phyloP scores from a whole-genome alignment of 92 coral and sea anemone genomes.

The Epizoanthus scotinus region DNA sequence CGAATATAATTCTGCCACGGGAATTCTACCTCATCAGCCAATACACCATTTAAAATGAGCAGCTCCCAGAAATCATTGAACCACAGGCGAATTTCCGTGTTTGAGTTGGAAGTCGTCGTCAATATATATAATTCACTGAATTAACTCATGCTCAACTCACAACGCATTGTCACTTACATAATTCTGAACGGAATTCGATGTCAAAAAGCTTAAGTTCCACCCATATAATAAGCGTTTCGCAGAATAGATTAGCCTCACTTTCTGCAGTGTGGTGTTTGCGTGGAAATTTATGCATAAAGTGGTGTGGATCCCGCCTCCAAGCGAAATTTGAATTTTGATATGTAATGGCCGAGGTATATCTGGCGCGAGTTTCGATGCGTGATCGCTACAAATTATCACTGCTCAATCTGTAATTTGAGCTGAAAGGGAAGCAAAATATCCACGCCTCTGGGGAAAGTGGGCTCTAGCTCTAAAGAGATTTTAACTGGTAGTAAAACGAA shows the following conservation, averaged over 20 bases:
- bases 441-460: background rate
- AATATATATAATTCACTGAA: background rate
- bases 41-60: slow-evolving; percentile 35
- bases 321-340: slow-evolving; percentile 48
- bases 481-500: background rate
- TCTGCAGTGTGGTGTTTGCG: slow-evolving; percentile 3
- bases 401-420: slow-evolving; percentile 40
- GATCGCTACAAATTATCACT: background rate
- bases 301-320: slow-evolving; percentile 36
- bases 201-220: slow-evolving; percentile 6
- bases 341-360: slow-evolving; percentile 19
- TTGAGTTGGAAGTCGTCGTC: background rate
- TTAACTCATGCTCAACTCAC: background rate
- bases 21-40: background rate
- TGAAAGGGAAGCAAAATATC: slow-evolving; percentile 7
- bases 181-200: background rate
- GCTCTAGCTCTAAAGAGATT: too few relatives aligned
- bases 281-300: slow-evolving; percentile 33
- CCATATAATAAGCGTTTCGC: background rate
- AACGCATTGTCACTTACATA: background rate
- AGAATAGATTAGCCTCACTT: slow-evolving; percentile 17
- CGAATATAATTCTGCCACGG: background rate
- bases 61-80: slow-evolving; percentile 24
- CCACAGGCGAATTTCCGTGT: slow-evolving; percentile 36
- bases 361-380: slow-evolving; percentile 23